Base-by-base conservation (phyloP, 1,140 invertebrate genomes). In the Orchestia grillus region DNA sequence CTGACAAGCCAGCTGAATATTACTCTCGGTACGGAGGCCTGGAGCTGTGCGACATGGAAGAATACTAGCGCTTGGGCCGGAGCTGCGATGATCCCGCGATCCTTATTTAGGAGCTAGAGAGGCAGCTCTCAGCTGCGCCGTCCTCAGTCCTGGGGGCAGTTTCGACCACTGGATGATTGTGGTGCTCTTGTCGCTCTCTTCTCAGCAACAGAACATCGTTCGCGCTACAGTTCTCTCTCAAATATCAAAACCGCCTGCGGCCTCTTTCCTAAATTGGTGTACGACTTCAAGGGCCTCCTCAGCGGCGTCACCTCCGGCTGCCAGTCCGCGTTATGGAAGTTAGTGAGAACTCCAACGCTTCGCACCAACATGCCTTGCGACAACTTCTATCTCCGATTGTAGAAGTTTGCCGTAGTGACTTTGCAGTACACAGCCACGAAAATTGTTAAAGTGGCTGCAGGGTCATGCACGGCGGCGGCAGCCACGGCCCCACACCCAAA, bases 121-220 rank as follows among this genome's bases (percentile, higher is more conserved):
- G 62, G 62, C 47, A 77, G 62, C 62, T 77, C 62, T 77, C 11
- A 77, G 62, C 62, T 77, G 62, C 62, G 19, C 47, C 19, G 47
- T 53, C 47, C 47, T 53, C 47, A 77, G 62, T 77, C 36, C 62
- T 77, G 62, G 62, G 62, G 62, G 62, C 62, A 77, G 62, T 77
- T 77, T 77, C 62, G 62, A 77, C 62, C 62, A 77, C 62, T 77
- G 62, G 62, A 77, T 77, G 62, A 77, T 77, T 77, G 62, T 77
- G 28, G 28, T 8, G 62, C 62, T 77, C 62, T 77, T 77, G 62
- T 77, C 62, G 62, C 62, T 77, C 62, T 77, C 62, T 77, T 77
- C 62, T 77, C 62, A 77, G 62, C 62, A 23, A 77, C 62, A 77
- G 62, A 77, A 77, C 62, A 77, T 77, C 62, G 62, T 77, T 77